Conservation (phyloP, 2,888 invertebrate species). For the Nudaria mundana region DNA sequence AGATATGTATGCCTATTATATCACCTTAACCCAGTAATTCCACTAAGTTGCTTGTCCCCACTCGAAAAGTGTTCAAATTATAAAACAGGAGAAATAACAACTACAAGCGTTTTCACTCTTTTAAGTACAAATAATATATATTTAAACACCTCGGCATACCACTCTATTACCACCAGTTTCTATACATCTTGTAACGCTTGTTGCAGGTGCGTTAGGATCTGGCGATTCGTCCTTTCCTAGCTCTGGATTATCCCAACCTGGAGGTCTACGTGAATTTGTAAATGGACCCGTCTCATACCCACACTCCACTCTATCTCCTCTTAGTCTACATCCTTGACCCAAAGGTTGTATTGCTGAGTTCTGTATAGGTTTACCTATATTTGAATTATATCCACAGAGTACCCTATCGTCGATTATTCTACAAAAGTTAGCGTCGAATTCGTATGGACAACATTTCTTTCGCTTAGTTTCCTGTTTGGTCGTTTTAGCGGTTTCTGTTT, state of each 20-base stretch:
- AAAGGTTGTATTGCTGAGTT: conserved; percentile 29
- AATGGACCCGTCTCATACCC: conserved; percentile 56
- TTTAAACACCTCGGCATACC: conserved; percentile 36
- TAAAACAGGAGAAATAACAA: no score
- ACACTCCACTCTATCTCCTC: conserved; percentile 61
- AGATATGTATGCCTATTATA: no score
- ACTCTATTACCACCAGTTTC: conserved; percentile 43
- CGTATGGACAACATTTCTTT: conserved; percentile 59
- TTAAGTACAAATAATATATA: no score
- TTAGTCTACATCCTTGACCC: conserved; percentile 51
- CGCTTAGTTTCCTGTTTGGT: no score
- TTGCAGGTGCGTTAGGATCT: background rate
- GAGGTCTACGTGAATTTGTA: conserved; percentile 34
- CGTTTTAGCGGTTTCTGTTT: no score
- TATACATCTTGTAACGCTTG: conserved; percentile 32
- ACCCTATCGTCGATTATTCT: conserved; percentile 53
- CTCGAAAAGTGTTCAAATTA: no score
- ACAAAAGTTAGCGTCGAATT: conserved; percentile 53
- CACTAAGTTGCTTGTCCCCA: no score
- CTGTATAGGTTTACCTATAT: conserved; percentile 39
- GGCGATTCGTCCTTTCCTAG: background rate
- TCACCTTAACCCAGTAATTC: no score
- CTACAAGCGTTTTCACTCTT: no score
- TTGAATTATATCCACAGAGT: conserved; percentile 60
- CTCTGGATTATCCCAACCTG: conserved; percentile 13